phyloP scores from a whole-genome alignment of 2,888 invertebrate genomes.

The Rapana venosa region DNA sequence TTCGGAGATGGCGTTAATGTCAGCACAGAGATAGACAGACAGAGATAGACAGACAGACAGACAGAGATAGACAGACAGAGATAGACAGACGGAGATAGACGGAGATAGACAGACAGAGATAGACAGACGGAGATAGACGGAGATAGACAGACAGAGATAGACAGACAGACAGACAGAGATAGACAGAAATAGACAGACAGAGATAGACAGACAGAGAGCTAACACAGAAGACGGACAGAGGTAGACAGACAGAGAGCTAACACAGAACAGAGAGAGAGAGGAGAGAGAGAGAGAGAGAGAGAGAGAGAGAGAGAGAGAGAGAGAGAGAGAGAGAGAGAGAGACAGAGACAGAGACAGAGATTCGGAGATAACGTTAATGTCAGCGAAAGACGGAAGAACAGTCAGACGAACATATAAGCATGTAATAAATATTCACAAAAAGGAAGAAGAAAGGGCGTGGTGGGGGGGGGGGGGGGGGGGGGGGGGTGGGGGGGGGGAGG shows the following conservation, averaged over 20 bases:
- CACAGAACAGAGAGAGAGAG: not conserved
- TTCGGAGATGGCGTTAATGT: too few species aligned
- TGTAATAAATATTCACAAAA: not conserved
- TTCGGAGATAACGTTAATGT: not conserved
- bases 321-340: not conserved
- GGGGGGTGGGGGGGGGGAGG: not conserved
- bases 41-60: too few species aligned
- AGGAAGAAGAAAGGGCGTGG: not conserved
- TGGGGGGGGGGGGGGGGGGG: not conserved
- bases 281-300: constrained; percentile 10
- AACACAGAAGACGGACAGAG: not conserved
- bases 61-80: constrained; percentile 9
- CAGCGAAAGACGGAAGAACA: not conserved
- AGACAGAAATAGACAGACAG: not conserved
- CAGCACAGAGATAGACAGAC: not conserved
- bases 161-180: not conserved
- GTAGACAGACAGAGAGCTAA: not conserved
- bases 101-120: not conserved
- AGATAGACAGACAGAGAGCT: not conserved
- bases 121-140: not conserved
- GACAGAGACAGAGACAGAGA: not conserved
- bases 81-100: not conserved
- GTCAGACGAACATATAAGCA: not conserved
- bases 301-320: not conserved
- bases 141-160: not conserved